phyloP scores from a whole-genome alignment of 1,140 invertebrate species.

The Brachionus calyciflorus region DNA sequence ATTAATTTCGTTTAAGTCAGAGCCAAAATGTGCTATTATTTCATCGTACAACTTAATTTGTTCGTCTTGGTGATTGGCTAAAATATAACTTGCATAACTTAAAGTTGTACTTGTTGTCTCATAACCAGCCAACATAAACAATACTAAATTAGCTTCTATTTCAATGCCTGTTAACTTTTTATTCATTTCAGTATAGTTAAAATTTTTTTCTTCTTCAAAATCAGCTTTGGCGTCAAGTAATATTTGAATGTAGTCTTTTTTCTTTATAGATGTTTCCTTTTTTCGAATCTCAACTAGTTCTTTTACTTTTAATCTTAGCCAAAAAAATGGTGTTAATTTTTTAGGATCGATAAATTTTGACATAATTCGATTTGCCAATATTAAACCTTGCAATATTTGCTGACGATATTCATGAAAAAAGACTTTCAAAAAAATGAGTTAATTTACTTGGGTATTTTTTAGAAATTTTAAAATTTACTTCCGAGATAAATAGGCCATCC shows the following conservation, averaged over 20 bases:
- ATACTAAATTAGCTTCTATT: slow-evolving; percentile 52
- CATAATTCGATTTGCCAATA: too few relatives aligned
- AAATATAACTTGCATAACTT: slow-evolving; percentile 60
- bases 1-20: background rate
- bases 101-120: slow-evolving; percentile 62
- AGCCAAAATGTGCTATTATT: slow-evolving; percentile 49
- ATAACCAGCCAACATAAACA: slow-evolving; percentile 57
- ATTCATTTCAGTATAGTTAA: background rate
- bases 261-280: background rate
- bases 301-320: too few relatives aligned
- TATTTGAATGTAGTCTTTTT: slow-evolving; percentile 31
- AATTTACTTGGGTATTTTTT: too few relatives aligned
- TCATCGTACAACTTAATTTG: slow-evolving; percentile 61
- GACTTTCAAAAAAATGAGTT: too few relatives aligned
- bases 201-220: slow-evolving; percentile 47
- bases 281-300: slow-evolving; percentile 18
- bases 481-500: too few relatives aligned
- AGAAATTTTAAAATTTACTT: background rate
- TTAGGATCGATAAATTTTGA: too few relatives aligned
- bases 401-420: background rate
- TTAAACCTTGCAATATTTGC: too few relatives aligned
- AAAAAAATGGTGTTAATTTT: too few relatives aligned
- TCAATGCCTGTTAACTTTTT: slow-evolving; percentile 48
- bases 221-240: slow-evolving; percentile 26
- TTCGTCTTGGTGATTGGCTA: slow-evolving; percentile 61